Evolutionary conservation across 2,888 invertebrate species (phyloP).

Genomic region (Acholoe squamosa): DNA sequence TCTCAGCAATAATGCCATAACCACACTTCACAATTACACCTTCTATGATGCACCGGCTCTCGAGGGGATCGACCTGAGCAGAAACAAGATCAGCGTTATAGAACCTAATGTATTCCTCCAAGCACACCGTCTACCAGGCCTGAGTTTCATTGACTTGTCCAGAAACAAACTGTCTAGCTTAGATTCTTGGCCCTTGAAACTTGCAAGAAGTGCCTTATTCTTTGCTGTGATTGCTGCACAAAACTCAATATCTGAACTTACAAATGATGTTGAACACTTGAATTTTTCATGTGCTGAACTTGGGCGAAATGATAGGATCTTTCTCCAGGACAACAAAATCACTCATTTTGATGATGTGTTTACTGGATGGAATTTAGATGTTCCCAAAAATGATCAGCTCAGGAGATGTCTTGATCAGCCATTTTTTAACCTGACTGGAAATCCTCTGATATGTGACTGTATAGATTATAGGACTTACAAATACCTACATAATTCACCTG

Average conservation of each 20-base stretch:
- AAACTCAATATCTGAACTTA: neutral
- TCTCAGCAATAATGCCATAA: no score
- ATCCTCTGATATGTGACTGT: constrained; percentile 22
- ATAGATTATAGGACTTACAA: neutral
- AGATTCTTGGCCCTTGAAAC: no score
- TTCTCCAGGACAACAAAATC: neutral
- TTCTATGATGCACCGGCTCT: no score
- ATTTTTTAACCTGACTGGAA: neutral
- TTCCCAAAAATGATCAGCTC: neutral
- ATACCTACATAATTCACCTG: neutral
- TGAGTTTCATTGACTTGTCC: no score
- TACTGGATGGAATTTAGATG: neutral
- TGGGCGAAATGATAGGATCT: neutral
- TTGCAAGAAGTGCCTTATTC: no score
- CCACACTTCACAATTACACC: no score
- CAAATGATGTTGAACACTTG: neutral
- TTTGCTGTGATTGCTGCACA: no score
- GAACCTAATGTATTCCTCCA: no score
- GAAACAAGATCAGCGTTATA: no score
- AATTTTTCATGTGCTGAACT: neutral
- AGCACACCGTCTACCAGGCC: no score
- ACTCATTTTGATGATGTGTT: neutral
- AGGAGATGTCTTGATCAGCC: neutral
- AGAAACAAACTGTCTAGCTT: no score
- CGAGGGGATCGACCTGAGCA: no score